These are phyloP conservation scores for Eudemis profundana DNA, from an alignment of 2,888 invertebrate species.

Conservation along the genomic window DNA sequence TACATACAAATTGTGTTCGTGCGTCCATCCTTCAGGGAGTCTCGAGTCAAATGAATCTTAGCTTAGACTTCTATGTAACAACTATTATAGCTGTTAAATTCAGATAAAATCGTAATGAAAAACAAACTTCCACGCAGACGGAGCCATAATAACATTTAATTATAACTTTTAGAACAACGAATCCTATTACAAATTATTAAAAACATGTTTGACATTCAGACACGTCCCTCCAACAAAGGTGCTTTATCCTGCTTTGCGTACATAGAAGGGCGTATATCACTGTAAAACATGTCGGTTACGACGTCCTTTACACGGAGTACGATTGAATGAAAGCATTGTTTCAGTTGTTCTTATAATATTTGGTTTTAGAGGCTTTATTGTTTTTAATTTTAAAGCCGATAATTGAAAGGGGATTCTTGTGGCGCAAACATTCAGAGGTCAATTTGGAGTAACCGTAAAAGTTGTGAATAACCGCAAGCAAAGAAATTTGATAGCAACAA, in stretches of 20 bases:
- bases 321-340: slow-evolving; percentile 1
- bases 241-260: not conserved
- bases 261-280: not conserved
- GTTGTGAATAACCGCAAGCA: too few species aligned
- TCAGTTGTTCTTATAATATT: not conserved
- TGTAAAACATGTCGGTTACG: not conserved
- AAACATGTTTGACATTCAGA: slow-evolving; percentile 20
- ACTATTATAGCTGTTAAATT: too few species aligned
- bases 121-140: too few species aligned
- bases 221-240: slow-evolving; percentile 12
- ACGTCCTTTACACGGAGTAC: not conserved
- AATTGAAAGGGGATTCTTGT: too few species aligned
- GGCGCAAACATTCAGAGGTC: too few species aligned
- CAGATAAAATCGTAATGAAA: too few species aligned
- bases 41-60: too few species aligned
- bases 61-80: too few species aligned
- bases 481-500: too few species aligned
- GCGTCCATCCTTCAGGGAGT: too few species aligned
- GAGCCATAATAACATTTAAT: not conserved
- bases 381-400: not conserved
- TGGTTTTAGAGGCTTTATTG: not conserved
- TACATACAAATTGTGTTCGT: too few species aligned
- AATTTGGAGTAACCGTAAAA: too few species aligned
- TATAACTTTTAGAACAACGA: not conserved
- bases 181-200: not conserved